Evolutionary conservation across 2,797 vertebrate species (phyloP), one percentile per base, ranked within the genome.

Genomic region (Luscinia megarhynchos): DNA sequence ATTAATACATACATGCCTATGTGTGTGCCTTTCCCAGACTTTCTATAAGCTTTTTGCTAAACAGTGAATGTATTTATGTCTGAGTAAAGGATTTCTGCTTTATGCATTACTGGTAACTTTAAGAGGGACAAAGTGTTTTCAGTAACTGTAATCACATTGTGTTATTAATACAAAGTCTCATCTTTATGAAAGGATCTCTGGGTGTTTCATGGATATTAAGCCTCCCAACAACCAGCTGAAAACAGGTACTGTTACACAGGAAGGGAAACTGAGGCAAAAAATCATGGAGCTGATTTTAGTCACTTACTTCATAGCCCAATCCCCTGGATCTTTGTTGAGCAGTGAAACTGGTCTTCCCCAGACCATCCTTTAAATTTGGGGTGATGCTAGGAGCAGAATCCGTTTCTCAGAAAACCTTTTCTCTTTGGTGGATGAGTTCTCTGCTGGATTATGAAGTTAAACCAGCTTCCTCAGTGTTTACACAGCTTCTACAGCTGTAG

Each of bases 41-140:
- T 86, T 40, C 50, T 54, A 8, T 48, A 34, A 38, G 12, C 29
- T 73, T 59, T 88, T 58, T 83, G 53, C 69, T 89, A 32, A 93
- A 63, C 29, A 59, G 58, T 30, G 63, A 75, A 80, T 40, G 26
- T 15, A 78, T 68, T 84, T 94, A 34, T 50, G 41, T 57, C 53
- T 68, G 38, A 79, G 38, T 59, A 74, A 87, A 90, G 36, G 50
- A 79, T 67, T 86, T 93, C 83, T 93, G 55, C 34, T 87, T 87
- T 89, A 46, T 82, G 9, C 34, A 19, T 79, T 90, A 81, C 29
- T 32, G 36, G 4, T 86, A 18, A 21, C 15, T 93, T 93, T 59
- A 53, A 84, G 91, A 91, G 23, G 51, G 59, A 34, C 11, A 53
- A 64, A 12, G 17, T 78, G 12, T 76, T 93, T 89, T 76, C 59